Percentiles rank a stretch among this genome's conserved stretches.
Conservation (phyloP, 2,113 vertebrate genomes). For the Rhabdomys dilectus region DNA sequence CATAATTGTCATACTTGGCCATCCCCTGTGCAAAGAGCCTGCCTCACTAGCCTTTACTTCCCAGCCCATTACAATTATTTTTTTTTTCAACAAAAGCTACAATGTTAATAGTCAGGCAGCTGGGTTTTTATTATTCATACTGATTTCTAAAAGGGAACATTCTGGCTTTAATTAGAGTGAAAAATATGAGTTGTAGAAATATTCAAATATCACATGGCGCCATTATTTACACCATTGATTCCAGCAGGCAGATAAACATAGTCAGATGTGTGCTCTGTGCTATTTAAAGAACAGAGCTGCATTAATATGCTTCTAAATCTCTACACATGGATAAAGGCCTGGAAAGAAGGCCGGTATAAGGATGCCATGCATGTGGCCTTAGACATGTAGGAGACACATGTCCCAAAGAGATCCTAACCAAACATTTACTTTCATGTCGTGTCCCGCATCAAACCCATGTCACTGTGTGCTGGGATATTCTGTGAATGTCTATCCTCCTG, state of each 20-base stretch:
- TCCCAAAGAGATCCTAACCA: background rate
- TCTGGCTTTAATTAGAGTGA: conserved; percentile 78
- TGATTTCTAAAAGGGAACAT: conserved; percentile 69
- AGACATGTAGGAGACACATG: background rate
- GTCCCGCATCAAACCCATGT: background rate
- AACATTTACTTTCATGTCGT: background rate
- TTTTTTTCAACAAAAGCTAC: conserved; percentile 13
- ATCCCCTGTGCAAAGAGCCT: background rate
- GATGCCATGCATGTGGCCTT: accelerated
- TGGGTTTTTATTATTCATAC: conserved; percentile 72
- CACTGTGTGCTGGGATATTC: accelerated
- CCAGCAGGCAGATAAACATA: conserved; percentile 64
- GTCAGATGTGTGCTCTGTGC: background rate
- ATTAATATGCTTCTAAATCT: background rate
- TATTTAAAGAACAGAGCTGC: conserved; percentile 38
- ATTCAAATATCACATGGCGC: conserved; percentile 66
- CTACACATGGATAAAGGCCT: background rate
- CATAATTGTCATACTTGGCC: background rate
- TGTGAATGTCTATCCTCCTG: background rate
- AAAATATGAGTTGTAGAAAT: conserved; percentile 71
- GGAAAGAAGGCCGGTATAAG: accelerated
- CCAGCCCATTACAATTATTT: background rate
- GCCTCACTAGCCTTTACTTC: background rate
- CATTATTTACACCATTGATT: conserved; percentile 71
- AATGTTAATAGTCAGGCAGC: conserved; percentile 50